phyloP scores from a whole-genome alignment of 2,888 invertebrate genomes.

The Pedicia rivosa region DNA sequence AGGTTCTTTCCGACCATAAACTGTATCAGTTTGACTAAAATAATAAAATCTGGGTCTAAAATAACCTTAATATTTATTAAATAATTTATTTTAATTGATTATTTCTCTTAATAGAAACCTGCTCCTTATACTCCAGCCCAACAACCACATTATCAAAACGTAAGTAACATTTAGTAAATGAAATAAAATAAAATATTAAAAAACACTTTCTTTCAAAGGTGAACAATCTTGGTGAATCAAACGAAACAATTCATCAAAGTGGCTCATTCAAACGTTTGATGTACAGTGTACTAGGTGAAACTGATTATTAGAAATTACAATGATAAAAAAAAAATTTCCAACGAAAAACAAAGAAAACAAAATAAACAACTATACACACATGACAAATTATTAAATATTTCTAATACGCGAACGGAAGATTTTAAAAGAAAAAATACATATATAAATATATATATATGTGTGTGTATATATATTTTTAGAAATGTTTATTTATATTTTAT shows the following conservation, averaged over 20 bases:
- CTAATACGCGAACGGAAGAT: too few relatives aligned
- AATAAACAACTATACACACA: too few relatives aligned
- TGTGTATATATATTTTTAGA: too few relatives aligned
- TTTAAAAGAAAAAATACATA: too few relatives aligned
- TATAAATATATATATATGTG: too few relatives aligned
- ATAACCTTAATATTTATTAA: background rate
- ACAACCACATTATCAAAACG: constrained; percentile 10
- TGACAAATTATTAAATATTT: too few relatives aligned
- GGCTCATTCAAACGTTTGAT: constrained; percentile 84
- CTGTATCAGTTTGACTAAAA: too few relatives aligned
- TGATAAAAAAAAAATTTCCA: constrained; percentile 2
- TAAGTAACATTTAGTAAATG: constrained; percentile 2
- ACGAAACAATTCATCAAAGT: constrained; percentile 79
- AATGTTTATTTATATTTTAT: too few relatives aligned
- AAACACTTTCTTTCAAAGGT: constrained; percentile 19
- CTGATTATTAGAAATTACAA: constrained; percentile 35
- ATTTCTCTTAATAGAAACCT: constrained; percentile 13
- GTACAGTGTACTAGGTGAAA: constrained; percentile 76
- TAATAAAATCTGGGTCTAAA: too few relatives aligned
- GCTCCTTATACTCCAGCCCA: constrained; percentile 27
- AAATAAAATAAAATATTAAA: background rate
- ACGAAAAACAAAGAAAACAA: too few relatives aligned
- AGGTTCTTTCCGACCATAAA: too few relatives aligned
- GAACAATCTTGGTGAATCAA: constrained; percentile 48
- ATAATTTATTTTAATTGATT: constrained; percentile 5